Conservation (phyloP, 1,140 invertebrate species). For the Caenorhabditis elegans region DNA sequence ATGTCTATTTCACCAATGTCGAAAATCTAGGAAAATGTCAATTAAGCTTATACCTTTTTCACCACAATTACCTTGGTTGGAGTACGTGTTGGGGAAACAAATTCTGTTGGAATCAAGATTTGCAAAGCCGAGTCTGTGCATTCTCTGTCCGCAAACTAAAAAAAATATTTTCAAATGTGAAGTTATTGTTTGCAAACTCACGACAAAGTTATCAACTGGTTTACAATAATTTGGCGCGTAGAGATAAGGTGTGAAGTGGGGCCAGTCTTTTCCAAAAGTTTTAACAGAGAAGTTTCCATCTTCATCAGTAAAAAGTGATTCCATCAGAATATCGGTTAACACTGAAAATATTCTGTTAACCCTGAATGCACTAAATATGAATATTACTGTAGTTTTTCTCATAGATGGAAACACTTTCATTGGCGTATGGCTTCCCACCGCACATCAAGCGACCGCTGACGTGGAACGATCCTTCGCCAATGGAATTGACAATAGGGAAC, state of each 20-base stretch:
- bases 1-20: no score
- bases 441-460: neutral
- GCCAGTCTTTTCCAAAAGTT: neutral
- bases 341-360: neutral
- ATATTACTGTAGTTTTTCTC: neutral
- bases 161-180: neutral
- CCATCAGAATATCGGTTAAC: neutral
- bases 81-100: no score
- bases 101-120: no score
- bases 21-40: no score
- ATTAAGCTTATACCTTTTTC: no score
- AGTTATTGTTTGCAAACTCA: neutral
- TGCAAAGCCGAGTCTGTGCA: no score
- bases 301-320: neutral
- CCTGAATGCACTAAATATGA: neutral
- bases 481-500: neutral
- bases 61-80: no score
- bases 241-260: neutral
- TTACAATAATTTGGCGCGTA: neutral
- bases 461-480: neutral
- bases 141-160: no score
- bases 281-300: neutral
- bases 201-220: no score
- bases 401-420: neutral
- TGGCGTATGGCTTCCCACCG: neutral